Evolutionary conservation across 2,888 invertebrate genomes (phyloP).

Genomic region (Drosophila acutilabella): DNA sequence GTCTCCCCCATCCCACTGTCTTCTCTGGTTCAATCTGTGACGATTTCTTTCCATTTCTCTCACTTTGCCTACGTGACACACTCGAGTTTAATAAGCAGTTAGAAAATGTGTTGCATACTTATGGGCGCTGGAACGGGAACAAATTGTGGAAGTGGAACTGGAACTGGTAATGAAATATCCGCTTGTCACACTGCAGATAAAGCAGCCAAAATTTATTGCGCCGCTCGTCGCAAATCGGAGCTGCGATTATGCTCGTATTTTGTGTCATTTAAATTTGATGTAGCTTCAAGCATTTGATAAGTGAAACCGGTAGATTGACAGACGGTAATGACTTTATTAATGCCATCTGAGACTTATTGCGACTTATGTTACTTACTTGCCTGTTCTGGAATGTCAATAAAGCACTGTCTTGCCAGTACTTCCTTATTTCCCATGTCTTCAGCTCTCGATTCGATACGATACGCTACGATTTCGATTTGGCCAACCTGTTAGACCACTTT

Average conservation of each 20-base stretch:
- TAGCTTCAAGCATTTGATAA: constrained; percentile 62
- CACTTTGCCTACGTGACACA: constrained; percentile 58
- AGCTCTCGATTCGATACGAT: background rate
- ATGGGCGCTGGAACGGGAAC: constrained; percentile 33
- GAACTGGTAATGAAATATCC: constrained; percentile 61
- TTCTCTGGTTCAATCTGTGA: background rate
- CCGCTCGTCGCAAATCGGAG: constrained; percentile 40
- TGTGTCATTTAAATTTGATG: constrained; percentile 66
- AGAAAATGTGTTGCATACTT: constrained; percentile 61
- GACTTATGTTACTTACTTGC: constrained; percentile 49
- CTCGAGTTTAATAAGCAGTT: constrained; percentile 70
- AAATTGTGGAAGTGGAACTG: background rate
- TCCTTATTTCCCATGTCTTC: constrained; percentile 1
- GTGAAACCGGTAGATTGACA: constrained; percentile 62
- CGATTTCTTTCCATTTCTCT: background rate
- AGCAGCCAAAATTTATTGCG: constrained; percentile 66
- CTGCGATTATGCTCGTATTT: constrained; percentile 56
- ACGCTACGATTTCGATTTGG: background rate
- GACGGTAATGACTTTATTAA: constrained; percentile 74
- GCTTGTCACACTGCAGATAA: constrained; percentile 68
- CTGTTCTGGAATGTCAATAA: constrained; percentile 20
- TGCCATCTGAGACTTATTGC: constrained; percentile 59
- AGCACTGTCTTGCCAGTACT: constrained; percentile 11
- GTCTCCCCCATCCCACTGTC: background rate
- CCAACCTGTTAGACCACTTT: constrained; percentile 32